Evolutionary conservation across 2,113 vertebrate genomes (phyloP), one percentile per base, ranked within the genome.

Genomic region (Eudyptes chrysolophus): DNA sequence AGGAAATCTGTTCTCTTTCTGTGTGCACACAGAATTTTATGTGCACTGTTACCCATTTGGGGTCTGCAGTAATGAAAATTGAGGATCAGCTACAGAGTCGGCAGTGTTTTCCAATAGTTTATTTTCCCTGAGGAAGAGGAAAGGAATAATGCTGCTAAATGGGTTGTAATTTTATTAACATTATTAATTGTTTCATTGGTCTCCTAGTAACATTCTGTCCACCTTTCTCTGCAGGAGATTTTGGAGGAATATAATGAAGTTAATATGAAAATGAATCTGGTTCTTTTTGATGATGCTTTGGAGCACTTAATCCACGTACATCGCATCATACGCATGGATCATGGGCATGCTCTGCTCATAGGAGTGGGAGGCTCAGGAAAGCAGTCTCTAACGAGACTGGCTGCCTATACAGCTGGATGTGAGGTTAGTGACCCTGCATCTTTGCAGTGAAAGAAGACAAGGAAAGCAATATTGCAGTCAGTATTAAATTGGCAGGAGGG

Each of bases 241-340:
- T 98, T 99, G 11, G 99, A 99, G n/a, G 99, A 99, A 84, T 99
- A 99, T 97, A 99, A 99, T 6, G 99, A 99, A 84, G 96, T 42
- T 61, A 98, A 98, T 72, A 95, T 97, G 8, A 98, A 94, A 52
- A 99, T 99, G 99, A 99, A 99, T 54, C 95, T 99, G 58, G 99
- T 99, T 26, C 98, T 99, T 46, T 99, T 99, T 74, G 99, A 99
- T 5, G 99, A 99, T 10, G 99, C 99, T 10, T 96, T 99, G 95
- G 99, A 99, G 87, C 99, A 99, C 95, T 96, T 99, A 72, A 99
- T 99, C 29, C 98, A 98, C 0, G 80, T 99, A 34, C 99, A 99
- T 94, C 99, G 99, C 61, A 98, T 99, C 93, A 98, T 99, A 62
- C 98, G 99, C 10, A 99, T 99, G 97, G 98, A 99, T 96, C 98